phyloP scores from a whole-genome alignment of 2,113 vertebrate genomes.

The Ailurus styani region DNA sequence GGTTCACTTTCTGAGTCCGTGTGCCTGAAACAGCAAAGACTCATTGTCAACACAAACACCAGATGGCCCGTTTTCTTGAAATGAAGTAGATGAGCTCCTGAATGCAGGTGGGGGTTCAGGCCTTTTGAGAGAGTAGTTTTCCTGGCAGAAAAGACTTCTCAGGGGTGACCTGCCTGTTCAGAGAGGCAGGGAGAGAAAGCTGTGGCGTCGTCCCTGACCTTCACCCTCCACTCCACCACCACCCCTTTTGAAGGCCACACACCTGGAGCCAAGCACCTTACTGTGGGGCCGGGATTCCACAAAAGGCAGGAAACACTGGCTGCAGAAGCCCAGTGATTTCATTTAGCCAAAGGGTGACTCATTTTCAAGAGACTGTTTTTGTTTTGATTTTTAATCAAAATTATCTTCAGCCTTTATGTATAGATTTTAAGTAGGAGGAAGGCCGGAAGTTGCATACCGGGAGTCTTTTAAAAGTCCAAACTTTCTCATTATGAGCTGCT shows the following conservation, averaged over 20 bases:
- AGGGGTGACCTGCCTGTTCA: background rate
- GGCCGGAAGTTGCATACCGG: background rate
- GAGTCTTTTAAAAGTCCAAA: background rate
- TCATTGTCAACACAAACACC: background rate
- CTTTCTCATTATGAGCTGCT: constrained; percentile 11
- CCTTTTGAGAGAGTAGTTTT: background rate
- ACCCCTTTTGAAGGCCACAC: background rate
- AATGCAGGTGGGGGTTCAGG: background rate
- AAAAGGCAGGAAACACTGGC: background rate
- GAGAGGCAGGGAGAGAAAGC: background rate
- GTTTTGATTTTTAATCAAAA: constrained; percentile 39
- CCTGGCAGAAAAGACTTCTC: background rate
- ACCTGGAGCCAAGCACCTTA: background rate
- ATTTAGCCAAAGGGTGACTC: background rate
- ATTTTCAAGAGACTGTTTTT: background rate
- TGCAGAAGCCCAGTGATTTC: background rate
- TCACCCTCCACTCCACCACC: background rate
- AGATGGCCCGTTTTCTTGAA: background rate
- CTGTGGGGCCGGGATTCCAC: too few species aligned
- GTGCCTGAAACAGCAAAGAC: background rate
- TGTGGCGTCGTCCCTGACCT: too few species aligned
- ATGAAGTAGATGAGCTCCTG: background rate
- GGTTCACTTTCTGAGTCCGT: background rate
- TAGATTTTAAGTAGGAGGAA: constrained; percentile 22
- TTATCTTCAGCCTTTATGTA: background rate